Evolutionary conservation across 2,113 vertebrate genomes (phyloP).

Genomic region (Ceuthmochares aereus): DNA sequence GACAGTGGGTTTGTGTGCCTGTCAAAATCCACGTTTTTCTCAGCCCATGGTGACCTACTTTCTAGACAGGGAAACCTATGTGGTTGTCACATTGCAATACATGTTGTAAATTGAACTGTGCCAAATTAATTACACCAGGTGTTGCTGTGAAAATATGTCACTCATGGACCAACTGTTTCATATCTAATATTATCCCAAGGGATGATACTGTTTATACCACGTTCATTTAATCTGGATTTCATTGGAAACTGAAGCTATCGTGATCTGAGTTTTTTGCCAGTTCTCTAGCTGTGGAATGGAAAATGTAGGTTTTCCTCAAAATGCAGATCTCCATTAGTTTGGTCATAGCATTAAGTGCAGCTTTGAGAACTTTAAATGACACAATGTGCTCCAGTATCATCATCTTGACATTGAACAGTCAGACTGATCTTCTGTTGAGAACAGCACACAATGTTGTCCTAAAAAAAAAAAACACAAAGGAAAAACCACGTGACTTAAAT

Average conservation of each 20-base stretch:
- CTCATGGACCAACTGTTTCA: background rate
- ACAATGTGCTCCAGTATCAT: background rate
- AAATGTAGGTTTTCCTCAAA: background rate
- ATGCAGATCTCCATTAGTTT: background rate
- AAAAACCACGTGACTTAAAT: background rate
- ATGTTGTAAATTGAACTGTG: background rate
- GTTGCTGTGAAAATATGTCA: constrained; percentile 13
- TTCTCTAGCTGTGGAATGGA: background rate
- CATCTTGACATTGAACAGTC: background rate
- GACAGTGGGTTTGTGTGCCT: background rate
- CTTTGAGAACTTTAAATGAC: background rate
- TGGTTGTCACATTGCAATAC: background rate
- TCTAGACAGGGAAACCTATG: background rate
- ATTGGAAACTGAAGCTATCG: background rate
- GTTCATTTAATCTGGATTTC: background rate
- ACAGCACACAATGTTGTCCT: rapidly evolving
- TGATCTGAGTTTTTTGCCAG: background rate
- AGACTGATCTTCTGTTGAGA: background rate
- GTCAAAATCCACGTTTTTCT: constrained; percentile 2
- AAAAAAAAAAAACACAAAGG: background rate
- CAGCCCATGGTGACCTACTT: constrained; percentile 38
- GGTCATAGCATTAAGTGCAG: background rate
- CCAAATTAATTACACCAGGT: background rate
- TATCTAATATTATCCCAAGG: background rate
- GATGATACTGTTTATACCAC: background rate